phyloP scores from a whole-genome alignment of 2,888 invertebrate species.

The Venusia cambrica region DNA sequence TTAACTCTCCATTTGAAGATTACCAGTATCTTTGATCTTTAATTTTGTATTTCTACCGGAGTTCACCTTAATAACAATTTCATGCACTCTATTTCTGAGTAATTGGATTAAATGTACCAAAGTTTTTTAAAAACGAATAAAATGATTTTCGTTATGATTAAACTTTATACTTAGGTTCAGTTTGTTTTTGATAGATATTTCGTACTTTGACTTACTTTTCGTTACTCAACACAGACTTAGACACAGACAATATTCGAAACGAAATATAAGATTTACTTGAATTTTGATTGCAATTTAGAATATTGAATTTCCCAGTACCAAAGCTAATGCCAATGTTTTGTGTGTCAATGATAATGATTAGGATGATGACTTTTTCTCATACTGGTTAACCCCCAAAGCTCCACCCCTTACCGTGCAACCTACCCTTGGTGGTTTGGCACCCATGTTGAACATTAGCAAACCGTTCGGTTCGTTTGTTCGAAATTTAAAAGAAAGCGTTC shows the following conservation, averaged over 20 bases:
- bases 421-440: slow-evolving; percentile 87
- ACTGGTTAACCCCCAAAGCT: slow-evolving; percentile 70
- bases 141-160: slow-evolving; percentile 1
- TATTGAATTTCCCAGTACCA: slow-evolving; percentile 26
- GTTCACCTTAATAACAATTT: slow-evolving; percentile 8
- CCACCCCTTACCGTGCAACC: slow-evolving; percentile 84
- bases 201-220: too few relatives aligned
- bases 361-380: slow-evolving; percentile 36
- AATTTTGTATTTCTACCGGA: slow-evolving; percentile 14
- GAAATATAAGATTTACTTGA: too few relatives aligned
- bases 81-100: slow-evolving; percentile 4
- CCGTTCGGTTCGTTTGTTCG: slow-evolving; percentile 97
- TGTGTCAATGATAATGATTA: slow-evolving; percentile 25
- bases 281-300: too few relatives aligned
- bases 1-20: slow-evolving; percentile 19
- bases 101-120: slow-evolving; percentile 1
- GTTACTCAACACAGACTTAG: too few relatives aligned
- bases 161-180: too few relatives aligned
- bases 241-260: too few relatives aligned
- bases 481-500: slow-evolving; percentile 96
- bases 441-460: slow-evolving; percentile 94
- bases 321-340: slow-evolving; percentile 27
- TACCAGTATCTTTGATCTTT: slow-evolving; percentile 19
- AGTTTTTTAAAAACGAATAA: not conserved
- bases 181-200: too few relatives aligned